Evolutionary conservation across 2,113 vertebrate species (phyloP).

Genomic region (Hippotragus niger): DNA sequence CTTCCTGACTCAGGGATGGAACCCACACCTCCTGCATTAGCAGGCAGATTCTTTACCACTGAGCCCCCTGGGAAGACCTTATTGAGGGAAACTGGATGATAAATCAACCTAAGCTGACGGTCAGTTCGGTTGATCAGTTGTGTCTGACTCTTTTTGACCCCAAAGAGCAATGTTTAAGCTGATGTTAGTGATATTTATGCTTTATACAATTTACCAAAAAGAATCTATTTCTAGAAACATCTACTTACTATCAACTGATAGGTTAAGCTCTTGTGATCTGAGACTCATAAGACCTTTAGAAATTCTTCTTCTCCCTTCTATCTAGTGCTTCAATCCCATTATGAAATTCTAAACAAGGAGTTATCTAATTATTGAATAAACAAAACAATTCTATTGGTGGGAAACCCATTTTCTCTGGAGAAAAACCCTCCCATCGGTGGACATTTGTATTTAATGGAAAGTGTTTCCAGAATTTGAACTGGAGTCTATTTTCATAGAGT

Average conservation of each 20-base stretch:
- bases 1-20: not conserved
- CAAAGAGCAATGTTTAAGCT: not conserved
- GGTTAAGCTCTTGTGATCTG: not conserved
- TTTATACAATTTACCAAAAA: not conserved
- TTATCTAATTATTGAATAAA: not conserved
- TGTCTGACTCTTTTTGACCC: not conserved
- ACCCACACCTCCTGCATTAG: not conserved
- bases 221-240: not conserved
- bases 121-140: not conserved
- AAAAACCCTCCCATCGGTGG: not conserved
- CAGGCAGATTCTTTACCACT: not conserved
- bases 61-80: not conserved
- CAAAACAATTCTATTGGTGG: not conserved
- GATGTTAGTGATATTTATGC: not conserved
- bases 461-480: not conserved
- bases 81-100: not conserved
- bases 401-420: not conserved
- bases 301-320: not conserved
- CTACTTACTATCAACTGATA: not conserved
- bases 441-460: not conserved
- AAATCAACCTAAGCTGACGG: not conserved
- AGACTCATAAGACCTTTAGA: not conserved
- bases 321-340: not conserved
- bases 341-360: not conserved
- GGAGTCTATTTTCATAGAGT: not conserved